phyloP scores from a whole-genome alignment of 2,113 vertebrate genomes.

The Hucho hucho region DNA sequence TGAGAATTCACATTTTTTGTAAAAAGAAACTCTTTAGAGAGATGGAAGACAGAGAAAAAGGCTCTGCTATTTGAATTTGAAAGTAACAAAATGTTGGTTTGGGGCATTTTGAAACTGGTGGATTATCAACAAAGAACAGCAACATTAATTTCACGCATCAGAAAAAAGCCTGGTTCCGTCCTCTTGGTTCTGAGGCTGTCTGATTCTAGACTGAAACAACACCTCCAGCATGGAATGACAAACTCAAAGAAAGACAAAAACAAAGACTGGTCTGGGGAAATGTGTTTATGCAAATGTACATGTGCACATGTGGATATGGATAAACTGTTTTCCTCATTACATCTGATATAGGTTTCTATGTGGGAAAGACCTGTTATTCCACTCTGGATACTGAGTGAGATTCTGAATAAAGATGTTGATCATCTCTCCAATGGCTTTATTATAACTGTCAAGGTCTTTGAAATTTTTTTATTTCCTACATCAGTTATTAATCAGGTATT shows the following conservation, averaged over 20 bases:
- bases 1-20: conserved; percentile 2
- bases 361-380: conserved; percentile 5
- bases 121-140: conserved; percentile 52
- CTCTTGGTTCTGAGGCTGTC: conserved; percentile 15
- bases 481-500: no score
- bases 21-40: conserved; percentile 6
- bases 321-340: not conserved
- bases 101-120: conserved; percentile 35
- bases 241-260: conserved; percentile 14
- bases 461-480: not conserved
- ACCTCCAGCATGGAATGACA: conserved; percentile 28
- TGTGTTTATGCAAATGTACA: conserved; percentile 24
- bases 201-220: conserved; percentile 26
- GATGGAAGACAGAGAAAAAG: conserved; percentile 7
- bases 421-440: conserved; percentile 2
- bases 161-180: conserved; percentile 18
- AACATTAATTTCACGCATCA: conserved; percentile 50
- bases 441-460: conserved; percentile 1
- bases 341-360: not conserved
- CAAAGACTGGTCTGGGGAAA: conserved; percentile 28
- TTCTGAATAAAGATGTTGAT: not conserved
- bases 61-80: conserved; percentile 9
- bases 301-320: conserved; percentile 20
- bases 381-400: no score
- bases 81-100: conserved; percentile 30